Base-by-base conservation (phyloP, 2,888 invertebrate species). In the Hypselothyrea guttata region DNA sequence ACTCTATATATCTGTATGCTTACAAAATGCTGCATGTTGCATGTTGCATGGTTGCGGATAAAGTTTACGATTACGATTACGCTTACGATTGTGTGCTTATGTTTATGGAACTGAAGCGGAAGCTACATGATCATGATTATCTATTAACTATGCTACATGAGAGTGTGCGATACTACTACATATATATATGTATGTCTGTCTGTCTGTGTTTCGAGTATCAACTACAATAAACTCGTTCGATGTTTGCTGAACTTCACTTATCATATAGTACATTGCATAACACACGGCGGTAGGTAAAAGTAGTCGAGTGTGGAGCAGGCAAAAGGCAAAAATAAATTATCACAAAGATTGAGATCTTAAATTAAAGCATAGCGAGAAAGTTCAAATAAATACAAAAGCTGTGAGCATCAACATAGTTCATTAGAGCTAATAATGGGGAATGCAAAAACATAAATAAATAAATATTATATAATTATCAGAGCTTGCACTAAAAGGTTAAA, bases 311-410 rank as follows among this genome's bases (percentile, higher is more conserved):
- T 15, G 47, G 46, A 62, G 41, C 53, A 46, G 53, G 51, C 35
- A 41, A 55, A 38, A 58, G 42, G 38, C 46, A 62, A 72, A 65
- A 58, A 66, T 46, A 76, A 82, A 76, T 60, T 81, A 81, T 81
- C 81, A 81, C 81, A 81, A 79, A 84, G 83, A 71, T 85, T 85
- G 81, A 81, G 81, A 81, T 85, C 81, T 83, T 81, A 81, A 81
- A 78, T 75, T 78, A 78, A 69, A 78, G 77, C 70, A 81, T 73
- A 77, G 77, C 74, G 30, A 65, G 47, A 63, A 59, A 61, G n/a
- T n/a, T 55, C 12, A 59, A 61, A 56, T 59, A 52, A 77, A 63
- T 61, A 53, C 13, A 49, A 42, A 48, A 34, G 27, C 46, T 54
- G 51, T 38, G 37, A 56, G 22, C 22, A 5, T 22, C 52, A 28